Conservation (phyloP, 2,113 vertebrate genomes). For the Eolophus roseicapilla region DNA sequence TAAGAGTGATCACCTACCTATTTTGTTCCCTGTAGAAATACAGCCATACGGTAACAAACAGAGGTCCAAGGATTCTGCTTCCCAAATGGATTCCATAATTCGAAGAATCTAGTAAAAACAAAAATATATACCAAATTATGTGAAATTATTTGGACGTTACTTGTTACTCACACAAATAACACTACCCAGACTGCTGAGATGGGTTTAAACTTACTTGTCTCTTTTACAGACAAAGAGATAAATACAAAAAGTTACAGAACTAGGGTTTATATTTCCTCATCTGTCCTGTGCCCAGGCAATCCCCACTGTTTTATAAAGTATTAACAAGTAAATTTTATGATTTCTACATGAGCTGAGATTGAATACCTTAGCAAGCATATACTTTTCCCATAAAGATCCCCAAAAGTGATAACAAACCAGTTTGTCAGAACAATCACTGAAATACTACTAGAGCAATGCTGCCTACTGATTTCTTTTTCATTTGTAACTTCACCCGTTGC, state of each 20-base stretch:
- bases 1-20: slow-evolving; percentile 76
- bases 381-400: neutral
- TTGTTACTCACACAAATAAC: neutral
- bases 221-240: neutral
- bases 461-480: neutral
- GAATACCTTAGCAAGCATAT: neutral
- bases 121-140: neutral
- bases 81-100: slow-evolving; percentile 99
- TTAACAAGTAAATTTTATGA: neutral
- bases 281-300: neutral
- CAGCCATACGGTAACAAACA: slow-evolving; percentile 94
- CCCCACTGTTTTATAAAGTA: neutral
- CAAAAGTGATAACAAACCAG: neutral
- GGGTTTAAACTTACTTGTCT: neutral
- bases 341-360: neutral
- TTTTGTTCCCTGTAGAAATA: slow-evolving; percentile 97
- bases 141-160: neutral
- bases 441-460: neutral
- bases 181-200: neutral
- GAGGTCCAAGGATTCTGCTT: slow-evolving; percentile 92
- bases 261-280: neutral
- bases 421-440: neutral
- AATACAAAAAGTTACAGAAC: neutral
- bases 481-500: neutral
- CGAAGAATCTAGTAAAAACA: slow-evolving; percentile 85